Base-by-base conservation (phyloP, 2,797 vertebrate genomes). In the Podarcis siculus region DNA sequence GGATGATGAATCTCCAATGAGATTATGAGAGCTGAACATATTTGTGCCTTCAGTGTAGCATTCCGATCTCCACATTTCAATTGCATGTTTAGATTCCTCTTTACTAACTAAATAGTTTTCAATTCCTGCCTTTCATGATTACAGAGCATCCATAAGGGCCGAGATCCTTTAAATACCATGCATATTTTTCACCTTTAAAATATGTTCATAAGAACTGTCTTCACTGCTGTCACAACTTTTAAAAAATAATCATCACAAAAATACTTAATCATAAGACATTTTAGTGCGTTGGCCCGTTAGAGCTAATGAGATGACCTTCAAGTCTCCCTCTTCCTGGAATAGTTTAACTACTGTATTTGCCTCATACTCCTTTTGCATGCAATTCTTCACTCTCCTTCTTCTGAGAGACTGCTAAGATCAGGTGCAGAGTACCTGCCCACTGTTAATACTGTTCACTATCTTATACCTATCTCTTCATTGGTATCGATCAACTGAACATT, bases 391-490 rank as follows among this genome's bases (percentile, higher is more conserved):
- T 35, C 21, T 64, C 19, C 25, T 71, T 3, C 35, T 82, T 66
- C 86, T 12, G 23, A 75, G 12, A 72, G n/a, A 55, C 12, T 69
- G 30, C 32, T 37, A 30, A 61, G 45, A 73, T 61, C 55, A 64
- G 35, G 10, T 72, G 15, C 13, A 64, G 67, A 75, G 30, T 73
- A 61, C 35, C 35, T 75, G 19, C 42, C 35, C 37, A 75, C 10
- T 61, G 19, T 86, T 72, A 72, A 80, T 64, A 82, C 75, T 82
- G 39, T 45, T 87, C 79, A 75, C 69, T 9, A 66, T 64, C 55
- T 75, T 82, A 55, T 55, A 55, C 49, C 37, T 82, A 42, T 69
- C 35, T 45, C 79, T 75, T 87, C 42, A 67, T 49, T 10, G 7
- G 30, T 82, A 82, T 66, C 32, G 37, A 87, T 82, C 79, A 75